Base-by-base conservation (phyloP, 2,113 vertebrate genomes). In the Rynchops niger region DNA sequence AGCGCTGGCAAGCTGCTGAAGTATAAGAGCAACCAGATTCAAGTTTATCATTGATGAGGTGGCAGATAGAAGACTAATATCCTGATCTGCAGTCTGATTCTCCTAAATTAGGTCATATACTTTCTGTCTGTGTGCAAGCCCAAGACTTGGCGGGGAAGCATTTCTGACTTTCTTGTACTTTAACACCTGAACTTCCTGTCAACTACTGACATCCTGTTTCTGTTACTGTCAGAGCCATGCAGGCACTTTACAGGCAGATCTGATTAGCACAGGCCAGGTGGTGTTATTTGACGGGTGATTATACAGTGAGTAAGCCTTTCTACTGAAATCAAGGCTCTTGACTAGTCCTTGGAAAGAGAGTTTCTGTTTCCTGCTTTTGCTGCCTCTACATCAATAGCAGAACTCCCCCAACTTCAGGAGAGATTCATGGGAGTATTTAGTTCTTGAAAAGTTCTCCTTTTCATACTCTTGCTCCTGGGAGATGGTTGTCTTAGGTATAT, bases 161-260 rank as follows among this genome's bases (percentile, higher is more conserved):
- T 6, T 82, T 93, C 70, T 83, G 47, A 45, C 42, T 93, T 86
- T 69, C 65, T 82, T 67, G 32, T 77, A 21, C 45, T 74, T 19
- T 12, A 63, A 78, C 87, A 93, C 73, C 88, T 91, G 92, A 85
- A 38, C 83, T 89, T 95, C 93, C 88, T 83, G 72, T 67, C 90
- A 82, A 9, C 53, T 77, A 23, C 29, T 5, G 1, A 30, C 50
- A 81, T 82, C 82, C 67, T 94, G 73, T 72, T 88, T 76, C 61
- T 95, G 43, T 91, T 86, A 29, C 47, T 87, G 30, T 62, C 73
- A 86, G 38, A 92, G 65, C 82, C 42, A 36, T 1, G 3, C 45
- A 15, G 55, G n/a, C 27, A 47, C 47, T 94, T 65, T 53, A 52
- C 77, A 86, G 82, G 55, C 49, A 53, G 32, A 40, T 49, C 61